These are phyloP conservation scores for Drosophila triauraria DNA, from an alignment of 1,140 invertebrate species.

Conservation along the genomic window DNA sequence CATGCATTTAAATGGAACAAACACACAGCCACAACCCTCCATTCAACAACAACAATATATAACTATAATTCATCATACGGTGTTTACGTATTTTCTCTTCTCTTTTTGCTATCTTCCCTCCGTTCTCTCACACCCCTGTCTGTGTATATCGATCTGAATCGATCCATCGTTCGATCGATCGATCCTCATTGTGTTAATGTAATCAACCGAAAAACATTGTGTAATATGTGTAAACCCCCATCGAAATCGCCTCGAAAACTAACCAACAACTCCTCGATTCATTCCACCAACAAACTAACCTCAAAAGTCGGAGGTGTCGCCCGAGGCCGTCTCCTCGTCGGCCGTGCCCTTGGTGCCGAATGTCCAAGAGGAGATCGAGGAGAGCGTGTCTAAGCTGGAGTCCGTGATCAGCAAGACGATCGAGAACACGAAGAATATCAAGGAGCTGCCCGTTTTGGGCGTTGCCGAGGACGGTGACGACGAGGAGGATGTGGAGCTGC, in stretches of 20 bases:
- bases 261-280: conserved; percentile 22
- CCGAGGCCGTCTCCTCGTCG: conserved; percentile 20
- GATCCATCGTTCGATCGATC: conserved; percentile 25
- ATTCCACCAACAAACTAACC: conserved; percentile 15
- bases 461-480: conserved; percentile 64
- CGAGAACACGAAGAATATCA: conserved; percentile 82
- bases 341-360: conserved; percentile 17
- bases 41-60: conserved; percentile 45
- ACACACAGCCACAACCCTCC: conserved; percentile 26
- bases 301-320: conserved; percentile 32
- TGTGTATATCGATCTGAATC: conserved; percentile 34
- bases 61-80: conserved; percentile 75
- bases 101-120: conserved; percentile 64
- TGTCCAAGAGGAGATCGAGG: conserved; percentile 75
- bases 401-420: conserved; percentile 82
- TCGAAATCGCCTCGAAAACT: conserved; percentile 28
- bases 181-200: conserved; percentile 57
- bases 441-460: conserved; percentile 70
- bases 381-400: conserved; percentile 79
- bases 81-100: conserved; percentile 71
- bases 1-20: conserved; percentile 37
- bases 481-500: conserved; percentile 65
- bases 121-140: conserved; percentile 40
- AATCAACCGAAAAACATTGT: conserved; percentile 27
- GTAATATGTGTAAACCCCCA: neutral